Evolutionary conservation across 2,888 invertebrate species (phyloP).

Genomic region (Drosophila siamana): DNA sequence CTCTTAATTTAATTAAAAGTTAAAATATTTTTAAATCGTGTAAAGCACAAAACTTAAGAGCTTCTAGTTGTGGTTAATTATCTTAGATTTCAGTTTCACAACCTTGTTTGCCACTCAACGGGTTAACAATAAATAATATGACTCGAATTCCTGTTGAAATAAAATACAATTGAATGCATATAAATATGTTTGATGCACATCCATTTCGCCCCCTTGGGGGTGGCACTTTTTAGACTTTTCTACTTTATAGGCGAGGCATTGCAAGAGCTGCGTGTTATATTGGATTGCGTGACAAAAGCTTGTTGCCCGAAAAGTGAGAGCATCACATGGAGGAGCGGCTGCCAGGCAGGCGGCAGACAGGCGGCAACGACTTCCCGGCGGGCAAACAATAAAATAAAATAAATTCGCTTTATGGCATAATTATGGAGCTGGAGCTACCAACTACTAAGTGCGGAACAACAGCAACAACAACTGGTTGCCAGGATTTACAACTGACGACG

Average conservation of each 20-base stretch:
- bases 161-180: not conserved
- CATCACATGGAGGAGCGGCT: not conserved
- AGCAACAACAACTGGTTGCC: conserved; percentile 14
- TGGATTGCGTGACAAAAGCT: not conserved
- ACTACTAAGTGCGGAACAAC: conserved; percentile 16
- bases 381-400: conserved; percentile 46
- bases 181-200: not conserved
- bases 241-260: too few relatives aligned
- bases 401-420: conserved; percentile 51
- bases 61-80: too few relatives aligned
- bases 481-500: conserved; percentile 28
- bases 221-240: not conserved
- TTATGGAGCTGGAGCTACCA: conserved; percentile 36
- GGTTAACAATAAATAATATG: not conserved
- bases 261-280: not conserved
- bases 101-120: not conserved
- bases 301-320: conserved; percentile 4
- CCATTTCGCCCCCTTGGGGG: not conserved
- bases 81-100: too few relatives aligned
- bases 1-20: too few relatives aligned
- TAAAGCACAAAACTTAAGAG: too few relatives aligned
- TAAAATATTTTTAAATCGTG: too few relatives aligned
- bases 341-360: too few relatives aligned
- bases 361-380: conserved; percentile 10
- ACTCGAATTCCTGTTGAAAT: not conserved